Conservation (phyloP, 2,797 vertebrate species). For the Spheniscus humboldti region DNA sequence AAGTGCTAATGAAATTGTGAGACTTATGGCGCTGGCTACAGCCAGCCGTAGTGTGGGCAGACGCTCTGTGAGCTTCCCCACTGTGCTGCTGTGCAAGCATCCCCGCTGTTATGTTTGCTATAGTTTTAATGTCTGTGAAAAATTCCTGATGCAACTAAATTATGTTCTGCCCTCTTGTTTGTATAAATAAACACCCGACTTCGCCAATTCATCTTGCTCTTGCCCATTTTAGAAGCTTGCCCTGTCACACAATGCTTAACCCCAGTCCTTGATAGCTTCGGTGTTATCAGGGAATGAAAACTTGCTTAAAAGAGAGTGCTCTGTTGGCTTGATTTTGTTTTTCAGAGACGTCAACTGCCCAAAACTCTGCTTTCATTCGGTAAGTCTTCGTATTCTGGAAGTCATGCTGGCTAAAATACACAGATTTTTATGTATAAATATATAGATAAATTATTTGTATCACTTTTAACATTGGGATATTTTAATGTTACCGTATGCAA, state of each 20-base stretch:
- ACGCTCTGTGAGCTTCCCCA: conserved; percentile 74
- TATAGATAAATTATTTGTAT: background rate
- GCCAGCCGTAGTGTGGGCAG: conserved; percentile 76
- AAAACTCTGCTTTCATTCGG: background rate
- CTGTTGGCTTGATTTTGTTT: background rate
- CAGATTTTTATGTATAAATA: background rate
- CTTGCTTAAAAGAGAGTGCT: conserved; percentile 32
- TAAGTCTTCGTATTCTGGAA: background rate
- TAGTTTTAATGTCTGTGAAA: conserved; percentile 83
- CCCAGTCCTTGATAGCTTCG: conserved; percentile 11
- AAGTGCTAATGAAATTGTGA: conserved; percentile 76
- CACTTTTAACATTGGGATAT: background rate
- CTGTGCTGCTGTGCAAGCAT: conserved; percentile 76
- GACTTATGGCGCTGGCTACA: conserved; percentile 74
- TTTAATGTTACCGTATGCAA: background rate
- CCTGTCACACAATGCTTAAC: conserved; percentile 42
- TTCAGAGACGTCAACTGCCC: background rate
- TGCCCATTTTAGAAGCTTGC: conserved; percentile 52
- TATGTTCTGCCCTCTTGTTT: conserved; percentile 77
- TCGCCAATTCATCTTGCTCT: conserved; percentile 66
- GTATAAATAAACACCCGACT: conserved; percentile 71
- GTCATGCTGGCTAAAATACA: background rate
- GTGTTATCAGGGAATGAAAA: conserved; percentile 51
- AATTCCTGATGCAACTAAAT: conserved; percentile 78
- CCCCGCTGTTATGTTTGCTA: conserved; percentile 81